Base-by-base conservation (phyloP, 2,797 vertebrate genomes). In the Hypotaenidia okinawae region DNA sequence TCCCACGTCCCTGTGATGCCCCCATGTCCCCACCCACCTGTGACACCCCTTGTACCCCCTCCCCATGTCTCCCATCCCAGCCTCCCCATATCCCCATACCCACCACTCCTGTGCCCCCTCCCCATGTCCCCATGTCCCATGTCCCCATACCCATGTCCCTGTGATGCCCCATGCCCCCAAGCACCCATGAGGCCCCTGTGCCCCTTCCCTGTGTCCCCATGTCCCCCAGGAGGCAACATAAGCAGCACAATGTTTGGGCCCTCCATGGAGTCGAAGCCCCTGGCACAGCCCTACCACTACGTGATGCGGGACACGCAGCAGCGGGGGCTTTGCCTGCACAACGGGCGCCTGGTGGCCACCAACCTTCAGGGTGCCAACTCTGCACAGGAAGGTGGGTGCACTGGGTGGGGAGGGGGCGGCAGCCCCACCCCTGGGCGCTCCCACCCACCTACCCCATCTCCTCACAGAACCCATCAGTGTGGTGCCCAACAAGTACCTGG, bases 401-500 rank as follows among this genome's bases (percentile, higher is more conserved):
- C 24, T 5, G 41, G 51, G 25, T 4, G 8, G 21, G 19, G 14
- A 12, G 11, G 13, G 16, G 32, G 62, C 22, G 27, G 7, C 24
- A 22, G 4, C 23, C 7, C 30, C 61, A 16, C 24, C 18, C 47
- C 1, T 1, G 47, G 79, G 47, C 37, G 69, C 24, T 30, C 16
- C 45, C 23, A 10, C n/a, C 24, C 17, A 30, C 11, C 25, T 51
- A 3, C 23, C 6, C 6, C 24, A 2, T 33, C 67, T 47, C 45
- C 78, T 12, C 3, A 2, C 18, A 93, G 92, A 93, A 55, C 67
- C 27, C 88, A 84, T 93, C 78, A 93, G 87, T 7, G 92, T 74
- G 41, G 92, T 93, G 43, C 92, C 92, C 88, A 93, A 90, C 92
- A 37, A 4, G 16, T 22, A 75, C 87, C 68, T 93, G 92, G 88